These are phyloP conservation scores for Cerastis leucographa DNA, from an alignment of 2,888 invertebrate genomes.

Conservation along the genomic window DNA sequence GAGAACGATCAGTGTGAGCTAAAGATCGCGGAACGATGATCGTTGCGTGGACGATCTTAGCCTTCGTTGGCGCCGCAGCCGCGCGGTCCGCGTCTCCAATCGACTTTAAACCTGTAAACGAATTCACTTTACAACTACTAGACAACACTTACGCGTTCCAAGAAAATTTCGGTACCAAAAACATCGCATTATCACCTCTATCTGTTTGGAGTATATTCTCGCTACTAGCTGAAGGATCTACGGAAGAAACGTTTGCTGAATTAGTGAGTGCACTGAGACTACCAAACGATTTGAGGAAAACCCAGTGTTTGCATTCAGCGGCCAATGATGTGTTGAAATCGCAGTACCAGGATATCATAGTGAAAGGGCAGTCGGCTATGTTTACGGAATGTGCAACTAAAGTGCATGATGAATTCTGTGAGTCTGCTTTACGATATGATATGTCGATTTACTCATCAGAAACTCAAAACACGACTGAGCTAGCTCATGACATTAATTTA, in stretches of 20 bases:
- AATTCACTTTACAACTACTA: constrained; percentile 82
- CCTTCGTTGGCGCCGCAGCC: constrained; percentile 73
- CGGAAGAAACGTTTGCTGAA: constrained; percentile 84
- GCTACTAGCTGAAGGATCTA: constrained; percentile 84
- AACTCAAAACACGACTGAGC: constrained; percentile 86
- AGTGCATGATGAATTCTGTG: constrained; percentile 84
- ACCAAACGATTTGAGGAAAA: constrained; percentile 80
- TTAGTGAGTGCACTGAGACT: constrained; percentile 79
- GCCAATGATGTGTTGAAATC: constrained; percentile 77
- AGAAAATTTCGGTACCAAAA: constrained; percentile 82
- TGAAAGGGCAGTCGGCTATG: constrained; percentile 81
- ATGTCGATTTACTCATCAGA: constrained; percentile 90
- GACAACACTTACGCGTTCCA: constrained; percentile 83
- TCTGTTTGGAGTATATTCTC: constrained; percentile 87
- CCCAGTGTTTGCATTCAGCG: constrained; percentile 81
- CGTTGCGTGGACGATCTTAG: constrained; percentile 79
- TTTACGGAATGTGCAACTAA: constrained; percentile 80
- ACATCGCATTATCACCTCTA: constrained; percentile 83
- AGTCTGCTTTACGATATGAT: constrained; percentile 85
- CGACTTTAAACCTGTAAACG: constrained; percentile 80
- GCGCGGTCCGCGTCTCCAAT: constrained; percentile 76
- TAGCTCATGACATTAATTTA: constrained; percentile 92
- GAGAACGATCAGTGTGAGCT: constrained; percentile 76
- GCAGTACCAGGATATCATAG: constrained; percentile 76
- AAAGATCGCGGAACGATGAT: constrained; percentile 72